phyloP scores from a whole-genome alignment of 2,113 vertebrate genomes.

The Perccottus glenii region DNA sequence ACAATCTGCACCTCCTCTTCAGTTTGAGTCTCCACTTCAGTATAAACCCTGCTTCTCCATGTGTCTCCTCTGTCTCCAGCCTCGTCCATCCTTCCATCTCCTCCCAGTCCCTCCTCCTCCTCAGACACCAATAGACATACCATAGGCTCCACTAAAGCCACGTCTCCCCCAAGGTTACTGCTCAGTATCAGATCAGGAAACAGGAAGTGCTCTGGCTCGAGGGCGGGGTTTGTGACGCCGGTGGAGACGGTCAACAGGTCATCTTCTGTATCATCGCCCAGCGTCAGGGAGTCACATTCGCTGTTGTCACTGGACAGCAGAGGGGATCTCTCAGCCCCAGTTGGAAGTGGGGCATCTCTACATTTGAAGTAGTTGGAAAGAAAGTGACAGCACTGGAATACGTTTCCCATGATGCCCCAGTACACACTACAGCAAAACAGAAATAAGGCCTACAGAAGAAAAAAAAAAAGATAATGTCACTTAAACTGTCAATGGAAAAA shows the following conservation, averaged over 20 bases:
- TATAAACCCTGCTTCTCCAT: conserved; percentile 5
- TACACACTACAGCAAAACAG: conserved; percentile 8
- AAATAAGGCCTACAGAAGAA: conserved; percentile 7
- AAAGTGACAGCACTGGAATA: conserved; percentile 72
- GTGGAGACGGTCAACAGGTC: conserved; percentile 35
- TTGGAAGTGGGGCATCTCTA: conserved; percentile 16
- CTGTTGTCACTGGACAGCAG: conserved; percentile 67
- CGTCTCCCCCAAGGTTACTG: conserved; percentile 65
- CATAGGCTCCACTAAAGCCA: conserved; percentile 68
- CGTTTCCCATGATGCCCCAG: conserved; percentile 74
- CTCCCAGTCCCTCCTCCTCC: conserved; percentile 53
- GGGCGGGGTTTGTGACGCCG: conserved; percentile 28
- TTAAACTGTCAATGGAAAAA: background rate
- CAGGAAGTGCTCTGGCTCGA: conserved; percentile 72
- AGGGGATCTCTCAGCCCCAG: conserved; percentile 62
- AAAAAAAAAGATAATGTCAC: conserved; percentile 1
- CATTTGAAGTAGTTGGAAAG: conserved; percentile 54
- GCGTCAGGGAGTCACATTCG: conserved; percentile 43
- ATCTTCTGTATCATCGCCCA: conserved; percentile 44
- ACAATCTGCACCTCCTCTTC: conserved; percentile 47
- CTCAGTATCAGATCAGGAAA: conserved; percentile 80
- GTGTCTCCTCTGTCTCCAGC: conserved; percentile 7
- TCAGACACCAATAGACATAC: conserved; percentile 73
- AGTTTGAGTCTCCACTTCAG: conserved; percentile 66
- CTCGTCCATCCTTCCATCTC: conserved; percentile 14